A percentile compares a stretch with the other conserved stretches of the same genome.
These are phyloP conservation scores for Teinopalpus imperialis DNA, from an alignment of 2,888 invertebrate genomes.

Conservation along the genomic window DNA sequence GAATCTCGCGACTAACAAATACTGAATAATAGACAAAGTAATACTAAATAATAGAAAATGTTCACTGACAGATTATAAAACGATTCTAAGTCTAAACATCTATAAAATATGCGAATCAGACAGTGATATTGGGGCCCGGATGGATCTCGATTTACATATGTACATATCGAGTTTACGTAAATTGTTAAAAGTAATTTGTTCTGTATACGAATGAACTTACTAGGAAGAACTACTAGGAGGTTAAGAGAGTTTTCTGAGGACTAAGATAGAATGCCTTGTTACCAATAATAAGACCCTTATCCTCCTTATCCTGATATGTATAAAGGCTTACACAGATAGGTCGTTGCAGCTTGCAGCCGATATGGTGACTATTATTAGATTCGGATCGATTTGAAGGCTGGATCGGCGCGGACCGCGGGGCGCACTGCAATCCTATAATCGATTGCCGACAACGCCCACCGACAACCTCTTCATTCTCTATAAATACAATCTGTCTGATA, in stretches of 20 bases:
- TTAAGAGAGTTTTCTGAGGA: too few relatives aligned
- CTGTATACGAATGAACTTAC: too few relatives aligned
- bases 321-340: neutral
- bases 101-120: conserved; percentile 43
- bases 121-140: conserved; percentile 47
- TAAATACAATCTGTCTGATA: conserved; percentile 27
- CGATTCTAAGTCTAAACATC: neutral
- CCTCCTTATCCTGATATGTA: neutral
- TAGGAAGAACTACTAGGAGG: too few relatives aligned
- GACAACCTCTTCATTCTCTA: conserved; percentile 35
- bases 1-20: too few relatives aligned
- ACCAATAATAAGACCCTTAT: too few relatives aligned
- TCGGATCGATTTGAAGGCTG: conserved; percentile 59
- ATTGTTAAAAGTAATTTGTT: too few relatives aligned
- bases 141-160: conserved; percentile 41
- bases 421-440: conserved; percentile 53
- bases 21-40: too few relatives aligned
- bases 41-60: too few relatives aligned
- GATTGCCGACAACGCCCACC: conserved; percentile 44
- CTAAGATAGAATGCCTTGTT: too few relatives aligned
- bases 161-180: too few relatives aligned
- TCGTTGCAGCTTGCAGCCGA: conserved; percentile 36
- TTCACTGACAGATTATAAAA: neutral
- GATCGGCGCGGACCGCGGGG: conserved; percentile 53
- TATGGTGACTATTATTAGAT: conserved; percentile 61